Percentiles rank a stretch among this genome's conserved stretches.
Evolutionary conservation across 2,888 invertebrate species (phyloP).

Genomic region (Antheraea yamamai): DNA sequence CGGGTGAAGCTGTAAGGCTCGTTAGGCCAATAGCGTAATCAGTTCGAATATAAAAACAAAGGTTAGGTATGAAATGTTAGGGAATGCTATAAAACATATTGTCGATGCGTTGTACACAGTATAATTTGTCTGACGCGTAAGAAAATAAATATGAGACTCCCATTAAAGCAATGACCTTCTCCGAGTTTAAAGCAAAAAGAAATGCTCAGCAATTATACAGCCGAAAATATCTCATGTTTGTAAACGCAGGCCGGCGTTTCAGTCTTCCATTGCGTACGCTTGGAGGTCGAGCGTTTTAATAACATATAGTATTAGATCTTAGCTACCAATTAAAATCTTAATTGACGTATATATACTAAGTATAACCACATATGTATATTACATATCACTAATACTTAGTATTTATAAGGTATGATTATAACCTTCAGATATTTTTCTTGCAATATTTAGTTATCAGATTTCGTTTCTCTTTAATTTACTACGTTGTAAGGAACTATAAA

Average conservation of each 20-base stretch:
- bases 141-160: not conserved
- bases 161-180: constrained; percentile 4
- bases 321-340: constrained; percentile 11
- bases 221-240: constrained; percentile 13
- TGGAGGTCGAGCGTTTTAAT: constrained; percentile 12
- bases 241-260: constrained; percentile 9
- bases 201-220: constrained; percentile 10
- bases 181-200: constrained; percentile 4
- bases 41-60: too few species aligned
- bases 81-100: not conserved
- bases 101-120: not conserved
- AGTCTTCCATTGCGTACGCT: constrained; percentile 10
- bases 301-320: constrained; percentile 15
- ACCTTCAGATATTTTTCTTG: not conserved
- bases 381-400: not conserved
- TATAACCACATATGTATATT: not conserved
- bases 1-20: too few species aligned
- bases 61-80: too few species aligned
- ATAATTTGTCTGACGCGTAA: not conserved
- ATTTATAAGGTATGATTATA: not conserved
- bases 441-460: not conserved
- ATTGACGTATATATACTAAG: constrained; percentile 1
- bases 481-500: too few species aligned
- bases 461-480: too few species aligned
- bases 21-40: too few species aligned